Conservation (phyloP, 2,113 vertebrate genomes). For the Urocitellus parryii region DNA sequence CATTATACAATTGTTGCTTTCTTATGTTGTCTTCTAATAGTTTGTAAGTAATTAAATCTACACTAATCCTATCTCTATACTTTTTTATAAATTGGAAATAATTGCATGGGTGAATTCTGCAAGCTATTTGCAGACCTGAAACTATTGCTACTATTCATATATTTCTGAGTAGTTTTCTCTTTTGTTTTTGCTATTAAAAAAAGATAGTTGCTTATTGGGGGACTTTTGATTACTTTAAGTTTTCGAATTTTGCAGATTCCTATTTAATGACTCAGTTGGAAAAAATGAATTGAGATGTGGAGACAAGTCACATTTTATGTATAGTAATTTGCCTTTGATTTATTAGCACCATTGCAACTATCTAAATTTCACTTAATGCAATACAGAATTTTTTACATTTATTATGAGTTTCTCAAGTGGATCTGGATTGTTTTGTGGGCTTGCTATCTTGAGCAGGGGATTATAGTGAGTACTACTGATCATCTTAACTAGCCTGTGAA, state of each 20-base stretch:
- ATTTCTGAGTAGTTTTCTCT: neutral
- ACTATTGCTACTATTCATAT: neutral
- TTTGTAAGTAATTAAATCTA: neutral
- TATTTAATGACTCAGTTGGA: neutral
- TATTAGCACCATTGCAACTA: constrained; percentile 70
- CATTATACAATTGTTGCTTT: neutral
- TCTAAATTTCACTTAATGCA: constrained; percentile 74
- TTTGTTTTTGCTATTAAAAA: constrained; percentile 2
- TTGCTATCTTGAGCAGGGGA: constrained; percentile 76
- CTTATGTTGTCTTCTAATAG: neutral
- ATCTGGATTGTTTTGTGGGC: constrained; percentile 39
- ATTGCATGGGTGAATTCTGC: neutral
- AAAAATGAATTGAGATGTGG: constrained; percentile 24
- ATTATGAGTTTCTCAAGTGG: constrained; percentile 77
- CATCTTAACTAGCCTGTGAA: neutral
- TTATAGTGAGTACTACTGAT: constrained; percentile 30
- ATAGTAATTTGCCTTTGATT: constrained; percentile 75
- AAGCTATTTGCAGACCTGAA: neutral
- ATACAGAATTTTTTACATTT: constrained; percentile 73
- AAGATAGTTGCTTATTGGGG: neutral
- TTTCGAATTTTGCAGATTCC: constrained; percentile 1
- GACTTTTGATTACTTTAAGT: constrained; percentile 7
- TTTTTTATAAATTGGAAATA: neutral
- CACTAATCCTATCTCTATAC: neutral
- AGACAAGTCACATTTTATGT: constrained; percentile 71